Evolutionary conservation across 30 jellyfish, hydroid and myxozoan genomes (phyloP).

Genomic region (Clytia hemisphaerica): DNA sequence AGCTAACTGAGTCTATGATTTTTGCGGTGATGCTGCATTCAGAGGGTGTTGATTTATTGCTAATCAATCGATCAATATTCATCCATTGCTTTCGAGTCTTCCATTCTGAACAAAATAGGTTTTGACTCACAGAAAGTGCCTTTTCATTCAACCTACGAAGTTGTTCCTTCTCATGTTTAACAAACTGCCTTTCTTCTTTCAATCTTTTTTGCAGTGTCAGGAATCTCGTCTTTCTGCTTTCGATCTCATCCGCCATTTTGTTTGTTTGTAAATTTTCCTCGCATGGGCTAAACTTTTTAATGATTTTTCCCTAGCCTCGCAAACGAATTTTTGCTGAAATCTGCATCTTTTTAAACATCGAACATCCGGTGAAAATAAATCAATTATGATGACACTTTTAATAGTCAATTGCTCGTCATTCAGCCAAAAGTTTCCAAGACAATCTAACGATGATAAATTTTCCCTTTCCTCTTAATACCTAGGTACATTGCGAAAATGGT

Average conservation of each 20-base stretch:
- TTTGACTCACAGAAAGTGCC: constrained; percentile 50
- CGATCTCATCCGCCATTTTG: constrained; percentile 3
- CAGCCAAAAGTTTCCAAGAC: too few species aligned
- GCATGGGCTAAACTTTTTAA: too few species aligned
- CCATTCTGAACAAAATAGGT: constrained; percentile 74
- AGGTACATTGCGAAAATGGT: too few species aligned
- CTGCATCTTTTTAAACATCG: too few species aligned
- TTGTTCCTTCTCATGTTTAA: constrained; percentile 71
- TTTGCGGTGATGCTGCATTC: constrained; percentile 77
- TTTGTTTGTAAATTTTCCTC: neutral
- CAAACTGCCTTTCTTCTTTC: constrained; percentile 73
- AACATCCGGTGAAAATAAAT: too few species aligned
- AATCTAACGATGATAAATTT: too few species aligned
- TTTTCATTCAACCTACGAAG: constrained; percentile 59
- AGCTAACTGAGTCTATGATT: constrained; percentile 44
- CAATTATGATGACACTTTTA: too few species aligned
- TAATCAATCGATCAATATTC: constrained; percentile 73
- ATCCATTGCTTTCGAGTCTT: constrained; percentile 86
- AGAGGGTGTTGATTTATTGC: constrained; percentile 68
- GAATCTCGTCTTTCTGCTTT: constrained; percentile 11
- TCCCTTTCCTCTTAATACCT: too few species aligned
- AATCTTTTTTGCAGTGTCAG: constrained; percentile 54
- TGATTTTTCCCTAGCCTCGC: too few species aligned
- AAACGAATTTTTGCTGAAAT: too few species aligned
- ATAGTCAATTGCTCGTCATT: too few species aligned